These are phyloP conservation scores for Rhinella marina DNA, from an alignment of 2,797 vertebrate species.

Conservation along the genomic window DNA sequence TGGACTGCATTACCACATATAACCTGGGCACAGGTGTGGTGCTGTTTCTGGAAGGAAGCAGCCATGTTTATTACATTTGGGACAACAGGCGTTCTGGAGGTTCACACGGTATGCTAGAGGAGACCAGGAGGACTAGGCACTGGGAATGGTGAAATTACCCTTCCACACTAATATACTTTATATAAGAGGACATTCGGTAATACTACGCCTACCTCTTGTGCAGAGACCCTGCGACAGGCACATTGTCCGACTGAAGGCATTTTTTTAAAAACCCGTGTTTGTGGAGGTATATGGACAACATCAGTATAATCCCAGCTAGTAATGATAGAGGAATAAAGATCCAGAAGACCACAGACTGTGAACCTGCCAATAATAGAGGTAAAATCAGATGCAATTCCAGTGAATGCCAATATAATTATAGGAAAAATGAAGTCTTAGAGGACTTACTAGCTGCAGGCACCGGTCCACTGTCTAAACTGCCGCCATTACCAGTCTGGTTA, in stretches of 20 bases:
- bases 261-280: constrained; percentile 69
- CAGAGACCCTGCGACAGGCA: constrained; percentile 67
- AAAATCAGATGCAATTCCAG: neutral
- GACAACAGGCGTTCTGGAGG: too few species aligned
- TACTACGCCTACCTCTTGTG: constrained; percentile 71
- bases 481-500: constrained; percentile 80
- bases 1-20: too few species aligned
- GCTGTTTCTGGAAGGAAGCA: too few species aligned
- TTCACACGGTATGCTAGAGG: too few species aligned
- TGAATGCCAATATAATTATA: neutral
- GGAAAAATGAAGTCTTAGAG: neutral
- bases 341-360: constrained; percentile 66
- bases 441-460: constrained; percentile 77
- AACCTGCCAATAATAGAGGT: constrained; percentile 64
- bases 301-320: constrained; percentile 65
- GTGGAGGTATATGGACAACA: constrained; percentile 64
- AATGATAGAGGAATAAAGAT: constrained; percentile 67
- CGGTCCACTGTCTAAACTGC: constrained; percentile 92
- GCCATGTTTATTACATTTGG: too few species aligned
- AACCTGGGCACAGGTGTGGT: too few species aligned
- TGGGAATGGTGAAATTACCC: too few species aligned
- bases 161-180: too few species aligned
- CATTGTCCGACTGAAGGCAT: constrained; percentile 62
- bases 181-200: too few species aligned
- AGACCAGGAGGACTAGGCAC: too few species aligned